A percentile compares a stretch with the other conserved stretches of the same genome.
Evolutionary conservation across 2,888 invertebrate genomes (phyloP).

Genomic region (Drosophila mimetica): DNA sequence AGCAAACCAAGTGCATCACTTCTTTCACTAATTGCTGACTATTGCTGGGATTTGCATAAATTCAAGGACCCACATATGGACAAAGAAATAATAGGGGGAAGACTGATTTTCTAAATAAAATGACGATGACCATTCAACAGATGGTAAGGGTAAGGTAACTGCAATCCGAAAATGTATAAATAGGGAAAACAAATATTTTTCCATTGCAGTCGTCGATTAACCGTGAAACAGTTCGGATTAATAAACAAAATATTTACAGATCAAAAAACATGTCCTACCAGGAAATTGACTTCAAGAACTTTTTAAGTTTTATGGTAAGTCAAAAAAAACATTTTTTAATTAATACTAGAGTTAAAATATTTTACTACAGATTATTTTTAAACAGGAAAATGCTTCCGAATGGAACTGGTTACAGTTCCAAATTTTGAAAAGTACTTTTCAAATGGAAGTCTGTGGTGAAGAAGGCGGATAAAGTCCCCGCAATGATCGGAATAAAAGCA

Average conservation of each 20-base stretch:
- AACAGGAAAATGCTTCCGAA: not conserved
- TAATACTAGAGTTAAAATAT: not conserved
- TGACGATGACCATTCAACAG: not conserved
- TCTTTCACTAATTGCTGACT: not conserved
- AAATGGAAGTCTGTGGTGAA: too few relatives aligned
- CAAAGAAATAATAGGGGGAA: not conserved
- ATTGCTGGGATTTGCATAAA: not conserved
- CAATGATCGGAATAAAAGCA: too few relatives aligned
- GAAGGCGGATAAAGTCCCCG: too few relatives aligned
- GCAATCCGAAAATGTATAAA: not conserved
- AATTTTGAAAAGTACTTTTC: not conserved
- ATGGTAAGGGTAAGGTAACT: not conserved
- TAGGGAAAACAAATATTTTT: not conserved
- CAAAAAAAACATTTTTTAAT: not conserved
- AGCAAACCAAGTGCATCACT: not conserved
- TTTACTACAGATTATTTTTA: not conserved
- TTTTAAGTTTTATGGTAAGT: not conserved
- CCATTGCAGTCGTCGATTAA: not conserved
- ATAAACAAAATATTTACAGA: not conserved
- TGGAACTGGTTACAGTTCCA: not conserved
- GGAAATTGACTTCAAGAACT: not conserved
- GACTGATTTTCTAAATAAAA: not conserved
- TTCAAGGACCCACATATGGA: not conserved
- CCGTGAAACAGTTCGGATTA: not conserved
- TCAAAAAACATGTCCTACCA: not conserved